These are phyloP conservation scores for Muscicapa striata DNA, from an alignment of 2,797 vertebrate species.

Conservation along the genomic window DNA sequence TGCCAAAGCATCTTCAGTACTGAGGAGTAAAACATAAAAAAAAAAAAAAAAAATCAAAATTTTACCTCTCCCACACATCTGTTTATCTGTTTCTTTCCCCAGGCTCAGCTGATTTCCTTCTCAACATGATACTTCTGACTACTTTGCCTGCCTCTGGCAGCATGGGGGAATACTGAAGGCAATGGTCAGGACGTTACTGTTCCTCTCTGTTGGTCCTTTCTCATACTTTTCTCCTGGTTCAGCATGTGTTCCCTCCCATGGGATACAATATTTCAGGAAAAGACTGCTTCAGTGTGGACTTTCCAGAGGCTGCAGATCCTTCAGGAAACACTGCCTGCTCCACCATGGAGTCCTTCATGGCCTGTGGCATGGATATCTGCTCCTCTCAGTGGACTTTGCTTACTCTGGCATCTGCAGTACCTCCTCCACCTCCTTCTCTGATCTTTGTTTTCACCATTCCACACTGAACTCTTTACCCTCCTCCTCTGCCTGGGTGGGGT, in stretches of 20 bases:
- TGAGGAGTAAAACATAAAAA: neutral
- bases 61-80: neutral
- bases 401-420: neutral
- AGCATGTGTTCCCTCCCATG: rapidly evolving
- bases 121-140: neutral
- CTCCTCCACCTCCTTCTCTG: neutral
- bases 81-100: neutral
- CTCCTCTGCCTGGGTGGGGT: rapidly evolving
- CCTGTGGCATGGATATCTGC: neutral
- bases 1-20: neutral
- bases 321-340: neutral
- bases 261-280: neutral
- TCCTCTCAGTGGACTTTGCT: neutral
- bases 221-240: neutral
- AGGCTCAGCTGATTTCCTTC: neutral
- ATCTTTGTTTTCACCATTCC: neutral
- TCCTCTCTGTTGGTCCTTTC: neutral
- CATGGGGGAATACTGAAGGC: rapidly evolving
- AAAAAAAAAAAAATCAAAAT: neutral
- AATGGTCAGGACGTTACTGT: rapidly evolving
- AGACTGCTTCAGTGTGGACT: neutral
- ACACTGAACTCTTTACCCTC: neutral
- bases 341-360: rapidly evolving
- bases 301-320: neutral
- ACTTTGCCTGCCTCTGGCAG: neutral